Evolutionary conservation across 2,113 vertebrate genomes (phyloP), one percentile per base, ranked within the genome.

Genomic region (Nematolebias whitei): DNA sequence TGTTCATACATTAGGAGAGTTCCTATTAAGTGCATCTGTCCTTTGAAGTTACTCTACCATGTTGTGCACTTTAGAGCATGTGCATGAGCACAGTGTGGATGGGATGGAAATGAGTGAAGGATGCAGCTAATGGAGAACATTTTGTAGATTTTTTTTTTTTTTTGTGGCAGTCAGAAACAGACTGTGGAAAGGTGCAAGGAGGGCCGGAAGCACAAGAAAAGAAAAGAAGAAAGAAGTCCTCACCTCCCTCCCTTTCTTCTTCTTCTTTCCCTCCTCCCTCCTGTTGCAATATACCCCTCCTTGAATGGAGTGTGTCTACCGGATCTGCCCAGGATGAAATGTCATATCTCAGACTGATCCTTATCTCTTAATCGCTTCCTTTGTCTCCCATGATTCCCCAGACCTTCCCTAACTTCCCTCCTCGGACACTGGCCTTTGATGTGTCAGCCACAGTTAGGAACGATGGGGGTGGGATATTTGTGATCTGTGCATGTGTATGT

Each of bases 301-400:
- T 91, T 93, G 93, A 93, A 94, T 93, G 94, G 94, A 94, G 94
- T 93, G 93, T 94, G 93, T 95, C 92, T 93, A 89, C 90, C 84
- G 90, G 94, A 94, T 95, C 94, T 92, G 93, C 91, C 93, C 87
- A 91, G 95, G 95, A 95, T 97, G 95, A 96, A 96, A 97, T 97
- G 95, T 98, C 96, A 95, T 96, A 96, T 96, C 93, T 93, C 91
- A 91, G 94, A 90, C 93, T 90, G 94, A 97, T 96, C 88, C 91
- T 97, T 97, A 97, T 98, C 96, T 96, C 93, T 94, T 95, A 95
- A 98, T 95, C 92, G 92, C 96, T 96, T 93, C 92, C 94, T 98
- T 98, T 97, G 95, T 97, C 89, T 95, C 94, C 94, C 84, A 90
- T 87, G 93, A 94, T 92, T 95, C 96, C 93, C 91, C 92, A 93